Evolutionary conservation across 2,888 invertebrate species (phyloP).

Genomic region (Arge pagana): DNA sequence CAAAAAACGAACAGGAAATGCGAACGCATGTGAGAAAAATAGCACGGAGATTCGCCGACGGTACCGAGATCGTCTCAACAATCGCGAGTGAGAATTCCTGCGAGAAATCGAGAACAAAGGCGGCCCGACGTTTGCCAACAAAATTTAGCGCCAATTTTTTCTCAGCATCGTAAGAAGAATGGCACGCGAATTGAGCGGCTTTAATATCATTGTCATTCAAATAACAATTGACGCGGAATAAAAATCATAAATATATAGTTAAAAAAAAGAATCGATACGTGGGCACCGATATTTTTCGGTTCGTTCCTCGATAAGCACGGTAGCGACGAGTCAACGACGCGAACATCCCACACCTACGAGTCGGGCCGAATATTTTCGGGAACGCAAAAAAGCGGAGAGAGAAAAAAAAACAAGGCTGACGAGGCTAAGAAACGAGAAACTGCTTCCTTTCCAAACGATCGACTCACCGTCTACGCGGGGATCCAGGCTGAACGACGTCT

Average conservation of each 20-base stretch:
- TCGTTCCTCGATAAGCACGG: background rate
- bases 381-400: background rate
- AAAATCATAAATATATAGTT: background rate
- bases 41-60: no score
- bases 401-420: conserved; percentile 1
- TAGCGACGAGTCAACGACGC: background rate
- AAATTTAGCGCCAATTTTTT: no score
- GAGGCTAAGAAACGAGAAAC: conserved; percentile 34
- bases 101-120: no score
- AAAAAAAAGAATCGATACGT: background rate
- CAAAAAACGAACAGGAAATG: no score
- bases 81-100: no score
- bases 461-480: conserved; percentile 19
- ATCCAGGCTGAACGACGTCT: conserved; percentile 17
- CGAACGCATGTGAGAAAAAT: no score
- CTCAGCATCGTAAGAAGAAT: no score
- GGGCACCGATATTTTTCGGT: background rate
- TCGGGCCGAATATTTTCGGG: background rate
- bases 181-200: no score
- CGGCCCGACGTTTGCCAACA: no score
- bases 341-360: background rate
- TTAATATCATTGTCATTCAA: no score
- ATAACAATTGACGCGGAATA: background rate
- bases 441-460: no score
- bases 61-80: no score